A percentile compares a stretch with the other conserved stretches of the same genome.
Conservation (phyloP, 2,888 invertebrate species). For the Rutpela maculata region DNA sequence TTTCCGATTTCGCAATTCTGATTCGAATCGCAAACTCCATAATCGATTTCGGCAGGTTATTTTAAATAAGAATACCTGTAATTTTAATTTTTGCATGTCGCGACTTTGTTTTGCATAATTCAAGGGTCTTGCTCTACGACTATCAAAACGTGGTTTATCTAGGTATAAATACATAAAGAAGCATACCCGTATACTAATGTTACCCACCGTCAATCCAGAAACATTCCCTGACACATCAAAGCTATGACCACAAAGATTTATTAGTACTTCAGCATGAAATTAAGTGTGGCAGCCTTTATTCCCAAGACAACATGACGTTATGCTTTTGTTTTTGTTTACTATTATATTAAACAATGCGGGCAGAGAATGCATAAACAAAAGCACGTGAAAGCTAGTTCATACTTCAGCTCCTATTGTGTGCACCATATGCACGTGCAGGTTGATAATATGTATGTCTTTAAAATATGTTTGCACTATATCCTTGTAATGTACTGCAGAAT, state of each 20-base stretch:
- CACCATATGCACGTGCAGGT: constrained; percentile 43
- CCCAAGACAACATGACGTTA: constrained; percentile 50
- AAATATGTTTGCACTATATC: constrained; percentile 34
- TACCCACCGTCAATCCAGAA: constrained; percentile 30
- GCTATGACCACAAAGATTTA: constrained; percentile 44
- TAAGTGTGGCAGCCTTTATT: constrained; percentile 60
- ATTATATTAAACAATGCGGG: constrained; percentile 55
- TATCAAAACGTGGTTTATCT: no score
- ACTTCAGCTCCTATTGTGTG: constrained; percentile 43
- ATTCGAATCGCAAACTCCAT: no score
- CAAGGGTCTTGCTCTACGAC: no score
- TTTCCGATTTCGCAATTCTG: no score
- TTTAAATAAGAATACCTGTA: no score
- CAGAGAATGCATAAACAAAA: constrained; percentile 45
- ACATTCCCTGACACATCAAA: constrained; percentile 32
- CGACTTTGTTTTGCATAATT: no score
- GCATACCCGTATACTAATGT: constrained; percentile 41
- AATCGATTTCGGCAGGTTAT: no score
- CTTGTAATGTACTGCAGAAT: constrained; percentile 35
- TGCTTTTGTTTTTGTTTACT: constrained; percentile 53
- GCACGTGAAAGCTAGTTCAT: constrained; percentile 44
- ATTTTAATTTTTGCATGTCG: no score
- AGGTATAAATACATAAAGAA: not conserved
- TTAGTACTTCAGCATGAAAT: constrained; percentile 51
- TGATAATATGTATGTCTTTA: constrained; percentile 30